Conservation (phyloP, 1,140 invertebrate species). For the Leucophenga varia region DNA sequence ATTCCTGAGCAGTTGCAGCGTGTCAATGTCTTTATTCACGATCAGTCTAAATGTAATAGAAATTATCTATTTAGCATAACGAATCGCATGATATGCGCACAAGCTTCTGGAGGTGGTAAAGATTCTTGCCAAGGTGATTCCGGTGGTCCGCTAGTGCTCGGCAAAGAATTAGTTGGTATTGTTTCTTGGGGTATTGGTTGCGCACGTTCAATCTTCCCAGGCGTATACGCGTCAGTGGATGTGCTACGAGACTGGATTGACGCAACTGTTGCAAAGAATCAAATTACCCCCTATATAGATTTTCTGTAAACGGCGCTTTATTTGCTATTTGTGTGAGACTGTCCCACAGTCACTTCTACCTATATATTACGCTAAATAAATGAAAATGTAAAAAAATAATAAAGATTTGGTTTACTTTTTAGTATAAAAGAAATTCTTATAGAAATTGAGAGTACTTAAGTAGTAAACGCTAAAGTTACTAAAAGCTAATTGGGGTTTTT, state of each 20-base stretch:
- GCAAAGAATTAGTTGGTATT: conserved; percentile 60
- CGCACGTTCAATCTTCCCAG: conserved; percentile 62
- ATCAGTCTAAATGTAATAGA: conserved; percentile 29
- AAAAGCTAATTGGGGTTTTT: no score
- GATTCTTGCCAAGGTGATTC: conserved; percentile 62
- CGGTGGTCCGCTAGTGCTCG: conserved; percentile 52
- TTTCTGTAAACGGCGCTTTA: no score
- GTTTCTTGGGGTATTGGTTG: conserved; percentile 73
- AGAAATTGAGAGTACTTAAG: no score
- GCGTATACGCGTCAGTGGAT: conserved; percentile 68
- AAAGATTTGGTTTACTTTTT: no score
- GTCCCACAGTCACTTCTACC: no score
- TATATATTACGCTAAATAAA: no score
- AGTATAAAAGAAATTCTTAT: no score
- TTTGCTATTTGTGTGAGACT: no score
- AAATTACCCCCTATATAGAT: no score
- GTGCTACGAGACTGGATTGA: conserved; percentile 55
- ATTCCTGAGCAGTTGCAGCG: conserved; percentile 32
- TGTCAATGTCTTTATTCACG: conserved; percentile 33
- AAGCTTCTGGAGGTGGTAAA: conserved; percentile 53
- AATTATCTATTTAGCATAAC: no score
- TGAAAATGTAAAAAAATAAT: no score
- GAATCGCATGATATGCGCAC: conserved; percentile 62
- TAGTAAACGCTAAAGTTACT: no score
- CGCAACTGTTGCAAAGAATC: conserved; percentile 1